Evolutionary conservation across 1,140 invertebrate species (phyloP), one percentile per base, ranked within the genome.

Genomic region (Lanistes nyassanus): DNA sequence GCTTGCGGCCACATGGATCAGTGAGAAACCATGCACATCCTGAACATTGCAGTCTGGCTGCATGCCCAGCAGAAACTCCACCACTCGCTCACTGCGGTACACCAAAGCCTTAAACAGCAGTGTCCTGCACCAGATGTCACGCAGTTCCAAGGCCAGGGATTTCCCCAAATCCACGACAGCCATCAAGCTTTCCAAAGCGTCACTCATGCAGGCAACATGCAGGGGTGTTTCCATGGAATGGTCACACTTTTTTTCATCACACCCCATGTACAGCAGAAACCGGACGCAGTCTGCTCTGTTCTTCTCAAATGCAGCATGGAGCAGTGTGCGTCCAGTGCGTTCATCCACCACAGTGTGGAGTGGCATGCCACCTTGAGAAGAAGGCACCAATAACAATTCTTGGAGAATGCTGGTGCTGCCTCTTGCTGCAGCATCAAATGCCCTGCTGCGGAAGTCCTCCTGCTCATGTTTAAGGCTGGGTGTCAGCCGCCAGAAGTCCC

Each of bases 171-270:
- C 29, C 56, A 60, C 1, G 7, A 60, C 56, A 11, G 56, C 56
- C 9, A 26, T 31, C 23, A 60, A 31, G 29, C 56, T 60, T n/a
- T 31, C 29, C n/a, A 60, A 26, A 31, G 56, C 23, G 23, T 60
- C 56, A 60, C n/a, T n/a, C 56, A 60, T 60, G 29, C 56, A 26
- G 23, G 56, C 56, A 26, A 60, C 56, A 60, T 60, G 56, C 29
- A 60, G 23, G 23, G 56, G 56, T 1, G 56, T 60, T 60, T 60
- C 56, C 56, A 60, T n/a, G 23, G 56, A 60, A 9, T 60, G 23
- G 56, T 60, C 56, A n/a, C 56, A n/a, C 29, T n/a, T 60, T 23
- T n/a, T 60, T 60, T 60, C 56, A 60, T 60, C 56, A 60, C 56
- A 60, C 29, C 56, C 56, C 29, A 31, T 31, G 6, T n/a, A 60